phyloP scores from a whole-genome alignment of 2,888 invertebrate species.

The Drosophila kambysellisi region DNA sequence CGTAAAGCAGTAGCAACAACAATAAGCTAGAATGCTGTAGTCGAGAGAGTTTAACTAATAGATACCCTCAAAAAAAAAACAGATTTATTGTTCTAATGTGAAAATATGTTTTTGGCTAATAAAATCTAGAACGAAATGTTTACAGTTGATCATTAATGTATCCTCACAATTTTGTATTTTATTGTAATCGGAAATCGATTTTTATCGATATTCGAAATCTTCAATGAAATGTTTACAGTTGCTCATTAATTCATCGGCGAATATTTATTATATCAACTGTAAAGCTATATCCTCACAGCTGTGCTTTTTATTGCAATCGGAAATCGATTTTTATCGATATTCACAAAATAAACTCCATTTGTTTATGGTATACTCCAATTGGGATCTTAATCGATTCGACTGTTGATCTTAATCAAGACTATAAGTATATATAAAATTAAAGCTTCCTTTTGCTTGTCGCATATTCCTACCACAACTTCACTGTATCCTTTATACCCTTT shows the following conservation, averaged over 20 bases:
- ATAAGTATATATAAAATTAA: not conserved
- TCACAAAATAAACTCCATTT: not conserved
- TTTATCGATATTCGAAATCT: not conserved
- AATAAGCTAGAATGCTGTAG: not conserved
- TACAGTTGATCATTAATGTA: not conserved
- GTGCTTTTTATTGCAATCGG: not conserved
- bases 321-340: not conserved
- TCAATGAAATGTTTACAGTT: not conserved
- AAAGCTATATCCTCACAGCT: not conserved
- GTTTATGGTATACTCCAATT: not conserved
- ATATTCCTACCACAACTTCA: not conserved
- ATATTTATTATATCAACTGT: not conserved
- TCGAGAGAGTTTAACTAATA: not conserved
- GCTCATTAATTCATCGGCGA: not conserved
- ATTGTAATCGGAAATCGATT: not conserved
- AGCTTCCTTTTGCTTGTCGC: not conserved
- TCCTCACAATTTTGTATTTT: not conserved
- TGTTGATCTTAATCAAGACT: not conserved
- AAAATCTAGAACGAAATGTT: not conserved
- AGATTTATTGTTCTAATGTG: not conserved
- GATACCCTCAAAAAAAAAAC: not conserved
- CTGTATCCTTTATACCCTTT: not conserved
- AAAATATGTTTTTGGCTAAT: not conserved
- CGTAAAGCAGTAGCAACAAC: conserved; percentile 67
- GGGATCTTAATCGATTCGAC: not conserved